phyloP scores from a whole-genome alignment of 1,140 invertebrate genomes.

The Ceratosolen fusciceps region DNA sequence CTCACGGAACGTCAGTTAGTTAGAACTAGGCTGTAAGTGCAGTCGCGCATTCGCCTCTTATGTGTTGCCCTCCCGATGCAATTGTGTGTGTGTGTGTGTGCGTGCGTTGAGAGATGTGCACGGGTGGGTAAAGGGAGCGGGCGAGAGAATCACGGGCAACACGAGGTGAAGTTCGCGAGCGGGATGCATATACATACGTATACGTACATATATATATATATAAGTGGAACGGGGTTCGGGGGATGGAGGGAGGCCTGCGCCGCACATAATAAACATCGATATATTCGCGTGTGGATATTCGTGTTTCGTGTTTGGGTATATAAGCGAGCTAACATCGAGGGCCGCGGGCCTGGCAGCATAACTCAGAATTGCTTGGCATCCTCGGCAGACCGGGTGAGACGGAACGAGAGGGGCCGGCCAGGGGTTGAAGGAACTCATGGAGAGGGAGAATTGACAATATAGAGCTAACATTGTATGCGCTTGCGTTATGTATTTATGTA shows the following conservation, averaged over 20 bases:
- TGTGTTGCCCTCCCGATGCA: neutral
- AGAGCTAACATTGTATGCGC: constrained; percentile 72
- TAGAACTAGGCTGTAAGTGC: constrained; percentile 34
- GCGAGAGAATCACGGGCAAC: too few relatives aligned
- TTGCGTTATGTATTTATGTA: constrained; percentile 73
- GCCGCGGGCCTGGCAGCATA: constrained; percentile 59
- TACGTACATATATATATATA: neutral
- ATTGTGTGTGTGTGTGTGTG: neutral
- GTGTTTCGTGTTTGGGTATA: constrained; percentile 37
- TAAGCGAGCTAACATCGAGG: constrained; percentile 22
- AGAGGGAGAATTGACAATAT: constrained; percentile 70
- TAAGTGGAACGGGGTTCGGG: neutral
- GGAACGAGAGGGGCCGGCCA: constrained; percentile 38
- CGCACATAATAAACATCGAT: constrained; percentile 48
- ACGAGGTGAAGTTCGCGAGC: too few relatives aligned
- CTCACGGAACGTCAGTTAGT: constrained; percentile 35
- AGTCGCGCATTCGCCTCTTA: constrained; percentile 6
- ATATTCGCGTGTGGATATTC: constrained; percentile 43
- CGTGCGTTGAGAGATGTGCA: neutral
- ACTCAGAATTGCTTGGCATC: constrained; percentile 69
- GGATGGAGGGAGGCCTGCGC: constrained; percentile 7
- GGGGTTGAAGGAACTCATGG: too few relatives aligned
- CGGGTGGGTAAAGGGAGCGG: too few relatives aligned
- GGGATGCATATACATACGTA: neutral
- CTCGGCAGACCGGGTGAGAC: neutral